phyloP scores from a whole-genome alignment of 2,888 invertebrate genomes.

The Drosophila limbata region DNA sequence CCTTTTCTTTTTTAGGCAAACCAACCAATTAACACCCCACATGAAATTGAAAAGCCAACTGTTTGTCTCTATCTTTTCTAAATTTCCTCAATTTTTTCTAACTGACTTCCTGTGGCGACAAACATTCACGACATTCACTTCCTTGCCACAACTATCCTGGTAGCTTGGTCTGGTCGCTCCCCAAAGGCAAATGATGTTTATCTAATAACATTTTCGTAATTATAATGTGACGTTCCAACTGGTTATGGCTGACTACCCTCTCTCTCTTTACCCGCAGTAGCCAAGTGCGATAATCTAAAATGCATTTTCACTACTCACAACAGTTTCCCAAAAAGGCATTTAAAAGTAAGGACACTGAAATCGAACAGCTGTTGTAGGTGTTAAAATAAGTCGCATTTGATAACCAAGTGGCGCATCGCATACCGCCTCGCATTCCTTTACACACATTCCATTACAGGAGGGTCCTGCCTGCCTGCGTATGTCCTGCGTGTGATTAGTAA shows the following conservation, averaged over 20 bases:
- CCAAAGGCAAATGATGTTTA: constrained; percentile 64
- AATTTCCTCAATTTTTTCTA: constrained; percentile 12
- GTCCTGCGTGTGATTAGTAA: constrained; percentile 75
- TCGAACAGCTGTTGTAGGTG: constrained; percentile 76
- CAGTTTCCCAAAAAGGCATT: constrained; percentile 20
- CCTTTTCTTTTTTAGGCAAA: constrained; percentile 23
- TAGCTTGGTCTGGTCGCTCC: constrained; percentile 31
- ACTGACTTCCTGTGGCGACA: constrained; percentile 72
- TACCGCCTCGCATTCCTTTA: constrained; percentile 60
- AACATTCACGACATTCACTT: constrained; percentile 51
- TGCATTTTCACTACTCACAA: constrained; percentile 68
- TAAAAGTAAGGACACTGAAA: constrained; percentile 7
- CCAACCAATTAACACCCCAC: constrained; percentile 68
- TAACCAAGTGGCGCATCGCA: constrained; percentile 71
- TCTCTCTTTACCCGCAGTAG: constrained; percentile 10
- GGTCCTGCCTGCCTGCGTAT: constrained; percentile 25
- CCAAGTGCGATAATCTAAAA: constrained; percentile 77
- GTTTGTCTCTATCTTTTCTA: constrained; percentile 25
- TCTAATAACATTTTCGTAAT: constrained; percentile 72
- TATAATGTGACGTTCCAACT: constrained; percentile 66
- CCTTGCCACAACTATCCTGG: constrained; percentile 66
- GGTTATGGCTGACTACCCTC: constrained; percentile 69
- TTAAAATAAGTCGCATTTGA: constrained; percentile 59
- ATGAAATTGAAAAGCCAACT: constrained; percentile 44
- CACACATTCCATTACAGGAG: constrained; percentile 33